Base-by-base conservation (phyloP, 1,140 invertebrate genomes). In the Drosophila willistoni region DNA sequence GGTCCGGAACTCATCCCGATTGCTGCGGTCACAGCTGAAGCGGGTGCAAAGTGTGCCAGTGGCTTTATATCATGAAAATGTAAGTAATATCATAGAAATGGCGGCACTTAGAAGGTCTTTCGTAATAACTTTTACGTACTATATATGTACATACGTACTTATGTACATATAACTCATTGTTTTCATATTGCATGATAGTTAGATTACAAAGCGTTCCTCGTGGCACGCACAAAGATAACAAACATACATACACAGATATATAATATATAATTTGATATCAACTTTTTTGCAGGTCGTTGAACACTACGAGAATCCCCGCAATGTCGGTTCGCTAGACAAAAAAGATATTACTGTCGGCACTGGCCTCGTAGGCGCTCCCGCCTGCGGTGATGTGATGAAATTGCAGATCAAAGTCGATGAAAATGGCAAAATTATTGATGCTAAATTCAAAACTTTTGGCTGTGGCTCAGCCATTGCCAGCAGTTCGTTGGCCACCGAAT, bases 351-450 rank as follows among this genome's bases (percentile, higher is more conserved):
- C 94, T 81, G 98, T 99, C 54, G 99, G 99, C 4, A 99, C 99
- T 29, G 99, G 99, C 0, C 93, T 99, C 13, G 99, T 99, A 25
- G 99, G 99, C 51, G 99, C 99, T 14, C 99, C 99, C 34, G 99
- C 99, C 44, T 99, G 99, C 93, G 99, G 99, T 41, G 99, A 99
- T 95, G 99, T 99, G 1, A 99, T 99, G 99, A 99, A 99, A 93
- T 93, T 99, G 36, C 99, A 99, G 92, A 98, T 99, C 70, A 97
- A 92, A 90, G 96, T 99, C 64, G 98, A 99, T 92, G 96, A 98
- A 14, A 94, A 98, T 93, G 99, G 99, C 71, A 99, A 98, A 92
- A 99, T 99, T 60, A 94, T 99, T 91, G 99, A 99, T 94, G 99
- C 99, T 0, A 99, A 99, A 93, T 99, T 99, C 90, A 99, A 99